Conservation (phyloP, 2,888 invertebrate genomes). For the Zygothrica quintamaculata region DNA sequence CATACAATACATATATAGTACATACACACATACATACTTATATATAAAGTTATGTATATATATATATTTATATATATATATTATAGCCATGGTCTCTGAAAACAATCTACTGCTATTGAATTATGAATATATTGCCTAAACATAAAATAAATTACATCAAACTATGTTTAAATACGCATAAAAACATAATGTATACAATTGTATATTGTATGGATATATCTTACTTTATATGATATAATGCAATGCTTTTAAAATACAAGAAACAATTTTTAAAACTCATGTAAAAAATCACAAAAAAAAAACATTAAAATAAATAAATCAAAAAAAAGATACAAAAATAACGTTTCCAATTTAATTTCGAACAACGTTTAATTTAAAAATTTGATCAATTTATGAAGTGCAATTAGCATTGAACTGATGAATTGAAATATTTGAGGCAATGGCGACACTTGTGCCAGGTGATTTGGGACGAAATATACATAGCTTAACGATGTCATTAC, state of each 20-base stretch:
- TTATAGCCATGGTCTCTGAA: slow-evolving; percentile 79
- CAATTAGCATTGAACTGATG: slow-evolving; percentile 39
- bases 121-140: slow-evolving; percentile 74
- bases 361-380: slow-evolving; percentile 43
- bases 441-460: slow-evolving; percentile 60
- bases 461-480: slow-evolving; percentile 37
- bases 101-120: slow-evolving; percentile 80
- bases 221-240: slow-evolving; percentile 76
- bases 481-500: slow-evolving; percentile 3
- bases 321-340: slow-evolving; percentile 50
- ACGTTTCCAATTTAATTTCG: slow-evolving; percentile 22
- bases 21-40: slow-evolving; percentile 46
- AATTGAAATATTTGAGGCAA: slow-evolving; percentile 68
- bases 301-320: slow-evolving; percentile 74
- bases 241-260: slow-evolving; percentile 83
- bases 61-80: slow-evolving; percentile 69
- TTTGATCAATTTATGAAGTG: slow-evolving; percentile 37
- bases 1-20: slow-evolving; percentile 46
- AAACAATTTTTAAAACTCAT: slow-evolving; percentile 79
- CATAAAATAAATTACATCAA: slow-evolving; percentile 71
- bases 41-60: slow-evolving; percentile 57
- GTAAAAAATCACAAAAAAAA: no score
- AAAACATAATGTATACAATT: slow-evolving; percentile 61
- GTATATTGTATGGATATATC: slow-evolving; percentile 75
- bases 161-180: slow-evolving; percentile 69